Base-by-base conservation (phyloP, 2,888 invertebrate genomes). In the Nysson spinosus region DNA sequence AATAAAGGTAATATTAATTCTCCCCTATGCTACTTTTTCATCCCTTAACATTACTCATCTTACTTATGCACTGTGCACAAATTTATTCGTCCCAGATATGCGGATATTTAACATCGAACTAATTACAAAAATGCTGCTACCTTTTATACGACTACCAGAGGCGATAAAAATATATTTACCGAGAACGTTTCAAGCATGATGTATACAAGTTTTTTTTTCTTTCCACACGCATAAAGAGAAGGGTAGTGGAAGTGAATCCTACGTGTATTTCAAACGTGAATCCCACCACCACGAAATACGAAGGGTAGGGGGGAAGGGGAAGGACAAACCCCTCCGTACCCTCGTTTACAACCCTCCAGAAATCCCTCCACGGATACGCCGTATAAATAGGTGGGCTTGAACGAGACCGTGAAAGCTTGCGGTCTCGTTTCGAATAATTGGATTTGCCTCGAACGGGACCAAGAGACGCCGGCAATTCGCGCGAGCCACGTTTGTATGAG, bases 391-490 rank as follows among this genome's bases (percentile, higher is more conserved):
- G 72, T 71, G 74, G 71, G 78, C 71, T 76, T 75, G 80, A 78
- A 81, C 76, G 73, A 77, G 78, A 81, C 80, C 77, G 76, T 81
- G 80, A 83, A 82, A 81, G 83, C 81, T 80, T 73, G 80, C 77
- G 80, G 80, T 83, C 78, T 80, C 82, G 79, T 83, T 81, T 81
- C 82, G 80, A 83, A 81, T 83, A 83, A 83, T 83, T 83, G 83
- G 82, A 83, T 83, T 82, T 79, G 78, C 81, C 77, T 69, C 72
- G 67, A 77, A 81, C 72, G 75, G 73, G 69, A 78, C 70, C 69
- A 72, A 78, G 76, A 69, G 74, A 76, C 73, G 70, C 49, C 60
- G 61, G 57, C 56, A 76, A 72, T 75, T 72, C 63, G 68, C 49
- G 55, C 52, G 46, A 28, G 57, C 19, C 40, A 16, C 11, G 6